A percentile compares a stretch with the other conserved stretches of the same genome.
Conservation (phyloP, 2,888 invertebrate genomes). For the Eudasyphora cyanicolor region DNA sequence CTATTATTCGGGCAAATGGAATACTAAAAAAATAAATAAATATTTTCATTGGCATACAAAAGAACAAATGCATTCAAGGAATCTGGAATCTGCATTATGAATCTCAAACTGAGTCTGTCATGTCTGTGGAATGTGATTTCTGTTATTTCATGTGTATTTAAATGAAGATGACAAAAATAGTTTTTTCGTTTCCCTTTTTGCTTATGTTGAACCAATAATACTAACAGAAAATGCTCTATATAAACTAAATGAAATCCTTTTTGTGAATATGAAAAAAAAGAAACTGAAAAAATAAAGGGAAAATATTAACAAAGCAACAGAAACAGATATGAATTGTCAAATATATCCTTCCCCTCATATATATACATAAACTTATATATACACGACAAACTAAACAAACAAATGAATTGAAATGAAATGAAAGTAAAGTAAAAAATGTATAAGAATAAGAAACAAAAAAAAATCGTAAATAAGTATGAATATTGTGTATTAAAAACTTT, state of each 20-base stretch:
- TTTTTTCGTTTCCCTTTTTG: too few relatives aligned
- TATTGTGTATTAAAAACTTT: conserved; percentile 54
- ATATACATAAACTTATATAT: too few relatives aligned
- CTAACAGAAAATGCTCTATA: conserved; percentile 7
- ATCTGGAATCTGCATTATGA: not conserved
- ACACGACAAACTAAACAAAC: conserved; percentile 6
- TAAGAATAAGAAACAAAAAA: conserved; percentile 23
- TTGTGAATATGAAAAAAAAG: not conserved
- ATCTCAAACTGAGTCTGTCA: not conserved
- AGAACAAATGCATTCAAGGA: conserved; percentile 15
- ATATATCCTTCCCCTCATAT: too few relatives aligned
- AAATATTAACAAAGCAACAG: not conserved
- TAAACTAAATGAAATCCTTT: conserved; percentile 8
- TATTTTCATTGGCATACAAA: not conserved
- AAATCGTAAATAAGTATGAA: conserved; percentile 5
- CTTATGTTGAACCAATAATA: not conserved
- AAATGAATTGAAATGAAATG: conserved; percentile 32
- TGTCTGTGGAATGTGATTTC: not conserved
- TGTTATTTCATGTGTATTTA: too few relatives aligned
- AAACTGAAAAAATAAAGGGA: not conserved
- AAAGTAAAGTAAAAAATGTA: conserved; percentile 33
- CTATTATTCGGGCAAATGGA: not conserved
- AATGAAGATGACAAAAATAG: too few relatives aligned
- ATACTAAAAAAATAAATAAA: not conserved
- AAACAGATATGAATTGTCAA: conserved; percentile 19